Base-by-base conservation (phyloP, 2,888 invertebrate species). In the Geotrupes spiniger region DNA sequence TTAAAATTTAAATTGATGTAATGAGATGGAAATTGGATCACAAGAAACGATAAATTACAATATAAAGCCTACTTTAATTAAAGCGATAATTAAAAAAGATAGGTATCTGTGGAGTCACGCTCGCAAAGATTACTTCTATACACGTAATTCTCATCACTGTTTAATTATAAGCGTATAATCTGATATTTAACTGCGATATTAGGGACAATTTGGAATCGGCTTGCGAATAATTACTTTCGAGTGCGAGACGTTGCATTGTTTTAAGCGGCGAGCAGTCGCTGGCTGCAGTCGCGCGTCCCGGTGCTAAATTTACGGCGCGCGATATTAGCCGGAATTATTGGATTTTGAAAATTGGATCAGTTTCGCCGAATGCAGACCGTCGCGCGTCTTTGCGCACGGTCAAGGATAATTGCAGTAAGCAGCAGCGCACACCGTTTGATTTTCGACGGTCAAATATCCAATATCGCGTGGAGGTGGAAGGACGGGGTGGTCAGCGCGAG, bases 31-130 rank as follows among this genome's bases (percentile, higher is more conserved):
- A 69, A 69, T 69, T 69, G 68, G 66, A 68, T 66, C 66, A 66
- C 65, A 63, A 64, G 63, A 58, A 59, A 62, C 66, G 64, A 63
- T 67, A 69, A 67, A 68, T 69, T 65, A 68, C 66, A 61, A 64
- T 65, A 67, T 63, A 68, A 66, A 69, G 68, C 68, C 68, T 66
- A 68, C 67, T 70, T 70, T 70, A 70, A 70, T 70, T 70, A 70
- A 70, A 67, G 67, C 63, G 68, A 70, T 68, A 70, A 69, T 68
- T 69, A 69, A 70, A 70, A 69, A 70, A 69, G 68, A 70, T 70
- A 60, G 54, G 53, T 61, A 61, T 62, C 62, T 59, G 50, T 39
- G 50, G 46, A 51, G 52, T 53, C 51, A 53, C 49, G 54, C 47
- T 56, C 50, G 56, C 51, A 45, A 53, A 55, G 55, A 53, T 53